Base-by-base conservation (phyloP, 2,888 invertebrate species). In the Alviniconcha strummeri region DNA sequence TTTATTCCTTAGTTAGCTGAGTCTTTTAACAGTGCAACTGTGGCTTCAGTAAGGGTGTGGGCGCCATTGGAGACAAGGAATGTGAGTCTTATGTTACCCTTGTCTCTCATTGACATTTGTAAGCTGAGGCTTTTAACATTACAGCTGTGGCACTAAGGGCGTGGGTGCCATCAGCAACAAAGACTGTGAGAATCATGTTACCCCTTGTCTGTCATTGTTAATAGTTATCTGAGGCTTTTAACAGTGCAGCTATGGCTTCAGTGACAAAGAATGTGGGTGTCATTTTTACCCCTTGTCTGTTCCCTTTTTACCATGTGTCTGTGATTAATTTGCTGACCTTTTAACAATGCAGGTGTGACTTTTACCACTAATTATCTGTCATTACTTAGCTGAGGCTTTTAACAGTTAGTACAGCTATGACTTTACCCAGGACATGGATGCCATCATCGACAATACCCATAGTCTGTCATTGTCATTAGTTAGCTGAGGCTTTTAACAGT, bases 111-210 rank as follows among this genome's bases (percentile, higher is more conserved):
- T 36, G 36, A 1, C 36, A 36, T 36, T 36, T 36, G 36, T 36
- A 36, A 36, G 3, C 36, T 36, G 36, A 36, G 36, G 36, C 36
- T 36, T 36, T 36, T 36, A 90, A 84, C 85, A 86, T 72, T 91
- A 91, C 86, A 84, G 86, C 4, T 86, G 87, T 11, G 91, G 89
- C 64, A 89, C 89, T 17, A 85, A 85, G 81, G 86, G 86, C 56
- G 89, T 88, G 72, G 90, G 90, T 0, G 87, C 91, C 17, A 86
- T 89, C n/a, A 86, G 86, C 19, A 84, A 83, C 0, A 80, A 86
- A 64, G 87, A 89, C 76, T 91, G 91, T 91, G 87, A 86, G 89
- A 57, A 85, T 89, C 17, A 81, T 88, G 4, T 87, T 89, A 36
- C 36, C 36, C 0, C 36, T 36, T 36, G 36, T 36, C 36, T 36